Evolutionary conservation across 2,797 vertebrate genomes (phyloP).

Genomic region (Allobates femoralis): DNA sequence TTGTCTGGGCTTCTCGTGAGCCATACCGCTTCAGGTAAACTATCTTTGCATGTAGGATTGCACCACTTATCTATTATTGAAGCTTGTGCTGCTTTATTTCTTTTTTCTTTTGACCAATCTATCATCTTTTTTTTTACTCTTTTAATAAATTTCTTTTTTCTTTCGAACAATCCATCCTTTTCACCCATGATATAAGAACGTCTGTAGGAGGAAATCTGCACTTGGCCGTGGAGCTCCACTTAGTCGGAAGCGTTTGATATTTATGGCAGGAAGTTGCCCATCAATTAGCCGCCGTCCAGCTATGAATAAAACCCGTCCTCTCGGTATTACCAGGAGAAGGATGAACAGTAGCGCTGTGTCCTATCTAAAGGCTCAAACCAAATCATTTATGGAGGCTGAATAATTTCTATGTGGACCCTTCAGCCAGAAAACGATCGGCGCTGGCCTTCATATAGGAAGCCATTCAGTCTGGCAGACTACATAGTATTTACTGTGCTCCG

Average conservation of each 20-base stretch:
- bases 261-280: slow-evolving; percentile 80
- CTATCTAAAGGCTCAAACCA: slow-evolving; percentile 75
- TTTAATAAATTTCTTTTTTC: not conserved
- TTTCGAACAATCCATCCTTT: not conserved
- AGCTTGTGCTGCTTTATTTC: not conserved
- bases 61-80: not conserved
- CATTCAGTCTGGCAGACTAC: slow-evolving; percentile 34
- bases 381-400: slow-evolving; percentile 77
- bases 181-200: not conserved
- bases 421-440: slow-evolving; percentile 68
- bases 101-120: not conserved
- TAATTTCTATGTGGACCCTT: slow-evolving; percentile 72
- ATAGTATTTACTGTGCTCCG: slow-evolving; percentile 32
- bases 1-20: too few species aligned
- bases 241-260: slow-evolving; percentile 72
- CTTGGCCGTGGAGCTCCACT: slow-evolving; percentile 3
- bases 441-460: slow-evolving; percentile 61
- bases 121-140: not conserved
- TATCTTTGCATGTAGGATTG: too few species aligned
- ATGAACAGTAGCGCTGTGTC: slow-evolving; percentile 73
- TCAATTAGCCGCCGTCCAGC: slow-evolving; percentile 79
- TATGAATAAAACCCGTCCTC: slow-evolving; percentile 68
- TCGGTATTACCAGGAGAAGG: slow-evolving; percentile 70
- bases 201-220: not conserved
- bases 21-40: too few species aligned